Percentiles rank a stretch among this genome's conserved stretches.
These are phyloP conservation scores for Sebastes flavidus DNA, from an alignment of 2,797 vertebrate species.

Conservation along the genomic window DNA sequence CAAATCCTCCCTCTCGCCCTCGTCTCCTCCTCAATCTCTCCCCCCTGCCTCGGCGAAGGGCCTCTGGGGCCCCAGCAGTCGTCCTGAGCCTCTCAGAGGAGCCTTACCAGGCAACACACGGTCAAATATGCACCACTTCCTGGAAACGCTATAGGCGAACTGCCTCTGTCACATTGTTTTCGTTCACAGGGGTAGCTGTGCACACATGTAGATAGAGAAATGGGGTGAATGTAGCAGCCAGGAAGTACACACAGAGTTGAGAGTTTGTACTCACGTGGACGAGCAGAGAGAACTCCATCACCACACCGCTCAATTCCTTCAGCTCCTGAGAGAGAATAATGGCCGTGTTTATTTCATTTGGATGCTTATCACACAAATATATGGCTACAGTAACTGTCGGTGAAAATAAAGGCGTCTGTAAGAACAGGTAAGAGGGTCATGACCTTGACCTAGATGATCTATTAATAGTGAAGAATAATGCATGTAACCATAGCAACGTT, in stretches of 20 bases:
- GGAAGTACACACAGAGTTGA: neutral
- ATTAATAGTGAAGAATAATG: neutral
- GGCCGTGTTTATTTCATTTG: neutral
- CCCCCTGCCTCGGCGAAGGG: conserved; percentile 33
- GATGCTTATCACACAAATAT: conserved; percentile 3
- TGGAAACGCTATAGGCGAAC: conserved; percentile 36
- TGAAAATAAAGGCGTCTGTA: neutral
- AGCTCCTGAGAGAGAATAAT: conserved; percentile 84
- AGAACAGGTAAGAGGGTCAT: neutral
- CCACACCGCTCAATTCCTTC: conserved; percentile 89
- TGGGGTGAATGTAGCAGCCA: neutral
- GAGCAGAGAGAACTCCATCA: conserved; percentile 91
- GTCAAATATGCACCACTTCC: conserved; percentile 52
- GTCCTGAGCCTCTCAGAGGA: conserved; percentile 62
- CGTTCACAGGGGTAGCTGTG: conserved; percentile 32
- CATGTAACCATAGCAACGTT: neutral
- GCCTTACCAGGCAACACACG: conserved; percentile 62
- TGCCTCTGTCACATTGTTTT: conserved; percentile 49
- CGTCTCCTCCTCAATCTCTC: conserved; percentile 34
- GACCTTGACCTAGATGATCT: neutral
- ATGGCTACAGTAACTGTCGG: neutral
- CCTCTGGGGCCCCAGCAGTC: conserved; percentile 57
- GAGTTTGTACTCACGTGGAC: conserved; percentile 89
- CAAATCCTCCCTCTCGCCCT: conserved; percentile 19
- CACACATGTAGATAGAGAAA: conserved; percentile 34